Evolutionary conservation across 1,140 invertebrate species (phyloP).

Genomic region (Chrysopa pallens): DNA sequence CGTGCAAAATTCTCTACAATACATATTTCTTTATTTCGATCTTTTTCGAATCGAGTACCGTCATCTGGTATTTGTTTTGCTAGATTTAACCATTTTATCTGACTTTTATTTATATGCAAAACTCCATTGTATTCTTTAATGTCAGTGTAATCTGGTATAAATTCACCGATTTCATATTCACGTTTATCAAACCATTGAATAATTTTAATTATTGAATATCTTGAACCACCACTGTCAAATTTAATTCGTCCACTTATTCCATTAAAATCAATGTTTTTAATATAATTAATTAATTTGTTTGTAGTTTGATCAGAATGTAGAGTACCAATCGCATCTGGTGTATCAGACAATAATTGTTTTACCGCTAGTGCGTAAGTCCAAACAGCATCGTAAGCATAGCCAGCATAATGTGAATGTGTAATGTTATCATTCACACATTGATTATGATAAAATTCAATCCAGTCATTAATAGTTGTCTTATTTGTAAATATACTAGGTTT

Average conservation of each 20-base stretch:
- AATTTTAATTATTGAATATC: slow-evolving; percentile 47
- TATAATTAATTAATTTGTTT: slow-evolving; percentile 30
- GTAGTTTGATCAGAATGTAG: slow-evolving; percentile 37
- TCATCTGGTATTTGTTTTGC: slow-evolving; percentile 42
- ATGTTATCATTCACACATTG: slow-evolving; percentile 4
- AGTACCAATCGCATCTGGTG: slow-evolving; percentile 34
- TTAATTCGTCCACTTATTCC: slow-evolving; percentile 61
- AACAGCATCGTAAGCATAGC: slow-evolving; percentile 67
- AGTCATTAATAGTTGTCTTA: slow-evolving; percentile 35
- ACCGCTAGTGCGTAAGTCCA: slow-evolving; percentile 66
- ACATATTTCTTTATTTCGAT: slow-evolving; percentile 23
- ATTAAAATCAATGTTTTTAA: slow-evolving; percentile 43
- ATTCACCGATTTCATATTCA: slow-evolving; percentile 38
- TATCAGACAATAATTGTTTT: slow-evolving; percentile 37
- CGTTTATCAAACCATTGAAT: slow-evolving; percentile 44
- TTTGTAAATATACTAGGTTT: slow-evolving; percentile 37
- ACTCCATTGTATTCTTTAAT: slow-evolving; percentile 20
- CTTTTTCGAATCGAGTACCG: slow-evolving; percentile 34
- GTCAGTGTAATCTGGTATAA: slow-evolving; percentile 32
- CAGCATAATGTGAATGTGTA: slow-evolving; percentile 40
- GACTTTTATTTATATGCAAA: slow-evolving; percentile 30
- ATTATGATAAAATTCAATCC: slow-evolving; percentile 29
- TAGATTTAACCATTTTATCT: slow-evolving; percentile 43
- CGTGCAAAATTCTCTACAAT: slow-evolving; percentile 41
- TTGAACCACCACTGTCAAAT: slow-evolving; percentile 47